These are phyloP conservation scores for Vanessa cardui DNA, from an alignment of 2,888 invertebrate species.

Conservation along the genomic window DNA sequence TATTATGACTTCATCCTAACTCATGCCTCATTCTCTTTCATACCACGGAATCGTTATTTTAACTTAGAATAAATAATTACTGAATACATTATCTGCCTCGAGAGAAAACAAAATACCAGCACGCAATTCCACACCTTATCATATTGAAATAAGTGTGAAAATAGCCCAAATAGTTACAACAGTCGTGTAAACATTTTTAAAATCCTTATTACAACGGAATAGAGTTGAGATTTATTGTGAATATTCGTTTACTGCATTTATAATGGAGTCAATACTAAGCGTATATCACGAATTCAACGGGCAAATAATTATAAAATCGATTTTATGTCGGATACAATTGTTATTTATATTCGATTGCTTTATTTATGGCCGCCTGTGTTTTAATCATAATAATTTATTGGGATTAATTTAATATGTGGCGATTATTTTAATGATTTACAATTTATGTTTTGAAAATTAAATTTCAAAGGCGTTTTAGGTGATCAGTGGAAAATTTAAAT, in stretches of 20 bases:
- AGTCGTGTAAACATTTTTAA: neutral
- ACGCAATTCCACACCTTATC: neutral
- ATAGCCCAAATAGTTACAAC: neutral
- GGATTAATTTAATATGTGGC: neutral
- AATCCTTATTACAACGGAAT: constrained; percentile 4
- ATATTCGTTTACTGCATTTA: constrained; percentile 13
- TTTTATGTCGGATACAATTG: constrained; percentile 20
- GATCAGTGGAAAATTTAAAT: neutral
- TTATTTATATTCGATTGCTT: constrained; percentile 25
- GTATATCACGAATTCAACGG: constrained; percentile 28
- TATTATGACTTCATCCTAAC: constrained; percentile 20
- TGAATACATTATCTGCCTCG: constrained; percentile 38
- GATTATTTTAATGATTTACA: constrained; percentile 5
- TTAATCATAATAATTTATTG: constrained; percentile 7
- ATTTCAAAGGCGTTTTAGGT: neutral
- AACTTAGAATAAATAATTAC: constrained; percentile 40
- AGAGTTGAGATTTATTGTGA: constrained; percentile 1
- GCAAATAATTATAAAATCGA: constrained; percentile 32
- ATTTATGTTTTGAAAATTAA: constrained; percentile 3
- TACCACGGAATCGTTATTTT: constrained; percentile 35
- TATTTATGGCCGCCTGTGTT: constrained; percentile 16
- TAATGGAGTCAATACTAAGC: constrained; percentile 23
- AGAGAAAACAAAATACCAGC: constrained; percentile 14
- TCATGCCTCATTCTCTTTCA: constrained; percentile 32
- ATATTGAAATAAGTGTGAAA: constrained; percentile 3